Evolutionary conservation across 2,888 invertebrate species (phyloP).

Genomic region (Therioaphis trifolii): DNA sequence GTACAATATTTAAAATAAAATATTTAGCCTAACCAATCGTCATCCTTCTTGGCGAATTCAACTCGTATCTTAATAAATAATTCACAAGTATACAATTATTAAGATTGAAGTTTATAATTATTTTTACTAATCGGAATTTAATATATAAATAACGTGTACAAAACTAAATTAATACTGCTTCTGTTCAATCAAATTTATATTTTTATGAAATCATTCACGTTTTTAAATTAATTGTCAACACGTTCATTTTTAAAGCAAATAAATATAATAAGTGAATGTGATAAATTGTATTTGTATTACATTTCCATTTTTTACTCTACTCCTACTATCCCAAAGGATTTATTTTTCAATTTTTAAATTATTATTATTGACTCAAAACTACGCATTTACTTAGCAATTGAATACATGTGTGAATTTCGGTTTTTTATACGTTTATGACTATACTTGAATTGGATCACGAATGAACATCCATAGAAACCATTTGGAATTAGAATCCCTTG

Average conservation of each 20-base stretch:
- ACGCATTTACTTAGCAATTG: conserved; percentile 13
- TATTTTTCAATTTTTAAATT: neutral
- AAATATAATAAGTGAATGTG: conserved; percentile 9
- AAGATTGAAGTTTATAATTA: too few relatives aligned
- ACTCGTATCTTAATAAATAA: too few relatives aligned
- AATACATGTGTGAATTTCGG: neutral
- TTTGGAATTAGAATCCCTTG: neutral
- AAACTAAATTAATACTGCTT: neutral
- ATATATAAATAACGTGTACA: neutral
- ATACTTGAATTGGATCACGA: conserved; percentile 24
- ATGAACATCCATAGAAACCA: conserved; percentile 10
- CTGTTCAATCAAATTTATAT: neutral
- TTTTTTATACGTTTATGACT: neutral
- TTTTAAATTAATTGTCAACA: conserved; percentile 16
- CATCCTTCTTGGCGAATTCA: too few relatives aligned
- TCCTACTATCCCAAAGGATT: neutral
- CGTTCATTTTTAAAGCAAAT: conserved; percentile 6
- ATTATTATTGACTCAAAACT: conserved; percentile 33
- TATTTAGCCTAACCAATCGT: too few relatives aligned
- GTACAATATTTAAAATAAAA: neutral
- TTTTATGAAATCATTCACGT: neutral
- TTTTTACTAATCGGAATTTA: too few relatives aligned
- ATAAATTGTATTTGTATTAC: conserved; percentile 7
- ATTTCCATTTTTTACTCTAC: neutral
- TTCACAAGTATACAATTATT: too few relatives aligned